phyloP scores from a whole-genome alignment of 2,797 vertebrate species.

The Liparis tanakae region DNA sequence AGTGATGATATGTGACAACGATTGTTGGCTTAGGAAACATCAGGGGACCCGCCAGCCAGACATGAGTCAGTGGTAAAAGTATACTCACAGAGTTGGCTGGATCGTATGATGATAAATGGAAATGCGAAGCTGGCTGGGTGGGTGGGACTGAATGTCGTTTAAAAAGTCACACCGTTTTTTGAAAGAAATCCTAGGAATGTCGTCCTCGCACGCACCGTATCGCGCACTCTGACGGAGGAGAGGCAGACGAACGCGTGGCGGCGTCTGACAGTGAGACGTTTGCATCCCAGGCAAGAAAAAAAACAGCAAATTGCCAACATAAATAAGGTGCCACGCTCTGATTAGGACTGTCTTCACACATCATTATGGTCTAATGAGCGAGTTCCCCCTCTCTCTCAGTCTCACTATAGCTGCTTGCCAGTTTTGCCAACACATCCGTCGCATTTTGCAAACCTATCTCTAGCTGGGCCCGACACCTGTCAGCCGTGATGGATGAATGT shows the following conservation, averaged over 20 bases:
- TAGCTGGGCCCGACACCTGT: slow-evolving; percentile 73
- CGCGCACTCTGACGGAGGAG: slow-evolving; percentile 15
- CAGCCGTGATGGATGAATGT: slow-evolving; percentile 80
- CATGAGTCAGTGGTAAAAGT: slow-evolving; percentile 37
- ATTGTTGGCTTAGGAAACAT: slow-evolving; percentile 45
- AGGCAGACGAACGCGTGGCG: slow-evolving; percentile 64
- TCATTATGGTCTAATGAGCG: slow-evolving; percentile 85
- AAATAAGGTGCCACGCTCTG: slow-evolving; percentile 84
- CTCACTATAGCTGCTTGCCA: slow-evolving; percentile 45
- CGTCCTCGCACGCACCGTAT: no score
- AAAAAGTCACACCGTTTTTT: background rate
- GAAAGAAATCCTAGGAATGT: slow-evolving; percentile 22
- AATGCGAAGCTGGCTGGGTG: background rate
- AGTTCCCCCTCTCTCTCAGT: slow-evolving; percentile 63
- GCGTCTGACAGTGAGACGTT: slow-evolving; percentile 71
- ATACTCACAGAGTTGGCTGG: slow-evolving; percentile 20
- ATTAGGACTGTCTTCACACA: slow-evolving; percentile 84
- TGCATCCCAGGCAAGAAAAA: slow-evolving; percentile 76
- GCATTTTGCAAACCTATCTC: slow-evolving; percentile 60
- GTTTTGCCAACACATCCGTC: slow-evolving; percentile 53
- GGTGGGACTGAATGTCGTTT: background rate
- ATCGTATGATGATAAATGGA: slow-evolving; percentile 17
- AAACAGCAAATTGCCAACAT: slow-evolving; percentile 85
- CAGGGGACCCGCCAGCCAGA: slow-evolving; percentile 25
- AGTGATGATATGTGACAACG: slow-evolving; percentile 43